phyloP scores from a whole-genome alignment of 2,113 vertebrate species.

The Platysternon megacephalum region DNA sequence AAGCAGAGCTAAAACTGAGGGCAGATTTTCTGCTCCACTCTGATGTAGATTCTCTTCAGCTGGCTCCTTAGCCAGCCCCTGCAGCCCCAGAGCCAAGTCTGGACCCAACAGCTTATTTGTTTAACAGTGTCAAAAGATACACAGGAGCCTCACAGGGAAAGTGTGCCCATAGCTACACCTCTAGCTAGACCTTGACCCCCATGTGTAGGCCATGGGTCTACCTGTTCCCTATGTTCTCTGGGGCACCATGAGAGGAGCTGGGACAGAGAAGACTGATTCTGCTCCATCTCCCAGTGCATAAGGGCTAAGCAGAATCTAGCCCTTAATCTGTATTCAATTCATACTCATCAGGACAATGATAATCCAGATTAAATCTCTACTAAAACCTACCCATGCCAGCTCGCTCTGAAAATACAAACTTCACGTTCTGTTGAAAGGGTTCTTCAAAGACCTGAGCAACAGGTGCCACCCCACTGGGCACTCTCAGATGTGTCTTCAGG shows the following conservation, averaged over 20 bases:
- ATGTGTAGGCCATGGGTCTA: background rate
- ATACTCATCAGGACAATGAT: conserved; percentile 24
- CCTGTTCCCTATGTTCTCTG: background rate
- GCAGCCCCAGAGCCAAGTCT: background rate
- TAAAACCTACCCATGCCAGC: conserved; percentile 77
- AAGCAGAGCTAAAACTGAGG: background rate
- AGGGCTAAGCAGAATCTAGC: background rate
- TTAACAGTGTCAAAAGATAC: background rate
- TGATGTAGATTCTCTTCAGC: background rate
- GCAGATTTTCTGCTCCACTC: background rate
- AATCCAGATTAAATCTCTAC: background rate
- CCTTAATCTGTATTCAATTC: background rate
- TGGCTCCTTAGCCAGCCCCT: no score
- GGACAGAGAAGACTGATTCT: background rate
- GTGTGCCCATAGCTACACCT: background rate
- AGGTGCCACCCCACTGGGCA: background rate
- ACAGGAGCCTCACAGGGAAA: background rate
- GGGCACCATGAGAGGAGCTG: background rate
- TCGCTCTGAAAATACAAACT: conserved; percentile 78
- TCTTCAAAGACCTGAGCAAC: conserved; percentile 65
- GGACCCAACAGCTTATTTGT: background rate
- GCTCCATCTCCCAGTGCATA: background rate
- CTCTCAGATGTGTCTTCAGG: conserved; percentile 73
- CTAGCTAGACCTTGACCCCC: no score
- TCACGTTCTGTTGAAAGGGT: conserved; percentile 64